A percentile compares a stretch with the other conserved stretches of the same genome.
Conservation (phyloP, 2,797 vertebrate species). For the Borostomias antarcticus region DNA sequence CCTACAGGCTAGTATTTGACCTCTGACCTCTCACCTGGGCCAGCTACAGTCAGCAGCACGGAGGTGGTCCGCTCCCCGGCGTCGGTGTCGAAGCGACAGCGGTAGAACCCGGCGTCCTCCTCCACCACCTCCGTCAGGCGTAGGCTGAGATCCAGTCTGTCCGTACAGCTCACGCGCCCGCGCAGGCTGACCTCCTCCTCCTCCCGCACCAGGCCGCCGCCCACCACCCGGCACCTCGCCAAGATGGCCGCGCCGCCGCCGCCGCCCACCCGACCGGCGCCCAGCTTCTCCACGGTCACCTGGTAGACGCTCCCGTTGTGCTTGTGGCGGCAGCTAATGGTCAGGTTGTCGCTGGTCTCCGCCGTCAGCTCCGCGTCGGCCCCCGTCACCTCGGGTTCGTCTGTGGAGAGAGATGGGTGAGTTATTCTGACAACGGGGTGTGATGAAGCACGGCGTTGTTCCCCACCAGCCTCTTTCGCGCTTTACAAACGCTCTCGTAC, state of each 20-base stretch:
- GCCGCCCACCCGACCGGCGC: constrained; percentile 41
- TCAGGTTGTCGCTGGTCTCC: constrained; percentile 63
- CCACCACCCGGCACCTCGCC: constrained; percentile 62
- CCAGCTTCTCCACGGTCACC: constrained; percentile 74
- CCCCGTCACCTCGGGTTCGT: constrained; percentile 38
- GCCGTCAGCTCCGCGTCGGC: constrained; percentile 35
- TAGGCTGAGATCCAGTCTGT: constrained; percentile 53
- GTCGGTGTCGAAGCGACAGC: constrained; percentile 60
- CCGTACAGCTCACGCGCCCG: constrained; percentile 61
- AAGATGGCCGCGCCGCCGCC: constrained; percentile 63
- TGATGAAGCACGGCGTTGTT: background rate
- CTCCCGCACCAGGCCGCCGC: constrained; percentile 57
- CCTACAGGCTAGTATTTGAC: no score
- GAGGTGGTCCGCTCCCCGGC: constrained; percentile 60
- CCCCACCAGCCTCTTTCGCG: background rate
- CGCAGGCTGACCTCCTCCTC: constrained; percentile 68
- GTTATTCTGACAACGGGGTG: background rate
- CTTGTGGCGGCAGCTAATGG: constrained; percentile 65
- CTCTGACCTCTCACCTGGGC: constrained; percentile 55
- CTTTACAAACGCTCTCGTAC: no score
- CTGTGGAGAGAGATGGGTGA: constrained; percentile 62
- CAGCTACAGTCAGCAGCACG: constrained; percentile 59
- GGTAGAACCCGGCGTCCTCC: constrained; percentile 75
- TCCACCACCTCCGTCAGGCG: constrained; percentile 52
- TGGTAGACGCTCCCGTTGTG: constrained; percentile 48